Base-by-base conservation (phyloP, 2,113 vertebrate genomes). In the Pygathrix nemaeus region DNA sequence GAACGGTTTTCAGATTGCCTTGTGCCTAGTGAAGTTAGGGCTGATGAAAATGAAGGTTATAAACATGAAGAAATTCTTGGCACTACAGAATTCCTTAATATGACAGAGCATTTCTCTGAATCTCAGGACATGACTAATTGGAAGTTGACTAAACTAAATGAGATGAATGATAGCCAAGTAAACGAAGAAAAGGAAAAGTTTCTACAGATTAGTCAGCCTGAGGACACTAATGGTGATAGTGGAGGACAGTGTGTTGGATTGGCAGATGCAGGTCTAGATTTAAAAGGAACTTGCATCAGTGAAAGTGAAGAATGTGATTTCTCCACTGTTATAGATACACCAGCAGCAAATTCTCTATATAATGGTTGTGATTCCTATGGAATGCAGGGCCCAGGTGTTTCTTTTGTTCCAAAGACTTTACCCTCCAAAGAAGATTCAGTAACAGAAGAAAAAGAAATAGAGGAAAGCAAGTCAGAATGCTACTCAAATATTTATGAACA, bases 381-480 rank as follows among this genome's bases (percentile, higher is more conserved):
- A 99, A 99, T 99, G 97, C 98, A 99, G 97, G 99, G 98, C 97
- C 98, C 98, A 84, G 73, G 96, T 97, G 97, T 98, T 98, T 97
- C 98, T 97, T 99, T 98, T 92, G 98, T 98, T 98, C 98, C 99
- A 99, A 98, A 99, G 99, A 98, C 99, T 98, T 97, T 98, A 98
- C 99, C 99, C 92, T 99, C 99, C 93, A 99, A 99, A 98, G 99
- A 99, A 98, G 99, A 99, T 98, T 99, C 99, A 0, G 99, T 99
- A 83, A 99, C 99, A 8, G 99, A 99, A 98, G 99, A 99, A 98
- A 99, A 99, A 95, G 99, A 99, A 98, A 99, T 99, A 98, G 99
- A 99, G 97, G 99, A 99, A 98, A 99, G 99, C 99, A 99, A 99
- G 94, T 99, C 99, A 94, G 99, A 99, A 98, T 99, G 97, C 95